These are phyloP conservation scores for Anadara kagoshimensis DNA, from an alignment of 1,140 invertebrate genomes.

Conservation along the genomic window DNA sequence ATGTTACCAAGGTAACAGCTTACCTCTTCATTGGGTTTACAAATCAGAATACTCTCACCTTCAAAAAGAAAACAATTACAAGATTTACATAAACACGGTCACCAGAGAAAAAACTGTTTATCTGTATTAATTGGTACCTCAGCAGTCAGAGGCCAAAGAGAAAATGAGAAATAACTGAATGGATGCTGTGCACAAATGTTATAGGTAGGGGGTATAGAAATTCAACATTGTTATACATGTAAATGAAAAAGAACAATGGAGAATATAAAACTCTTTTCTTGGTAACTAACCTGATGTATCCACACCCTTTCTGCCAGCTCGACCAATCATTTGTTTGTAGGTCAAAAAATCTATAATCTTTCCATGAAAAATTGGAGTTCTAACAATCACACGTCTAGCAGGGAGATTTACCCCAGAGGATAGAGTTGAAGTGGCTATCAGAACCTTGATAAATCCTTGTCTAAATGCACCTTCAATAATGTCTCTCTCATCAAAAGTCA, in stretches of 20 bases:
- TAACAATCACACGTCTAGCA: conserved; percentile 93
- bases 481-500: conserved; percentile 97
- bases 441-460: conserved; percentile 86
- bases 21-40: conserved; percentile 84
- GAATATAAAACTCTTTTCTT: too few relatives aligned
- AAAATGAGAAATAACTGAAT: too few relatives aligned
- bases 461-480: conserved; percentile 92
- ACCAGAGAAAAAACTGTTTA: too few relatives aligned
- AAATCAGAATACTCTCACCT: conserved; percentile 95
- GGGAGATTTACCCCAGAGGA: conserved; percentile 98
- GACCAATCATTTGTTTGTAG: conserved; percentile 97
- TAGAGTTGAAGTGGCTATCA: conserved; percentile 96
- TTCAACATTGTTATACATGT: too few relatives aligned
- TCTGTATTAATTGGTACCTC: too few relatives aligned
- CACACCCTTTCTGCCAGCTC: conserved; percentile 96
- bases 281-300: conserved; percentile 72
- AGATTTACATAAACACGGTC: too few relatives aligned
- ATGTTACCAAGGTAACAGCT: conserved; percentile 81
- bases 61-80: conserved; percentile 52
- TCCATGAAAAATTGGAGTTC: conserved; percentile 86
- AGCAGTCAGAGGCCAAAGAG: too few relatives aligned
- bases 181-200: too few relatives aligned
- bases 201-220: too few relatives aligned
- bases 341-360: conserved; percentile 86
- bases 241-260: too few relatives aligned